These are phyloP conservation scores for Drosophila pseudotalamancana DNA, from an alignment of 2,888 invertebrate genomes.

Conservation along the genomic window DNA sequence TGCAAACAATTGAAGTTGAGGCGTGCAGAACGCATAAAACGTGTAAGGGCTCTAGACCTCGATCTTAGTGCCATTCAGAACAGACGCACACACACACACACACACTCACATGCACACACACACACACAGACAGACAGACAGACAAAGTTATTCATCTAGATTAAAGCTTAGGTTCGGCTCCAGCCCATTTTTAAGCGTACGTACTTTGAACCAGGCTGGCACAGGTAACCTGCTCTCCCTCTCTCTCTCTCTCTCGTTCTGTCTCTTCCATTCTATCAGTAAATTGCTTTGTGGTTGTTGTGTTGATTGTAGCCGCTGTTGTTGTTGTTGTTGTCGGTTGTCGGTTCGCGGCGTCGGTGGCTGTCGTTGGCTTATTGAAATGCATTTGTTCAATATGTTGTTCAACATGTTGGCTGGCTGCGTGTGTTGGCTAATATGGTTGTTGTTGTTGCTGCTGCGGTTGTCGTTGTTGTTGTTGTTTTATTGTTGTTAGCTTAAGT, in stretches of 20 bases:
- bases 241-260: background rate
- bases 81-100: constrained; percentile 6
- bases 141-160: no score
- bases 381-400: constrained; percentile 77
- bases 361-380: constrained; percentile 75
- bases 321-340: constrained; percentile 37
- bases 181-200: constrained; percentile 22
- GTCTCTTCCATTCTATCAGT: constrained; percentile 5
- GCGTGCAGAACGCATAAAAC: constrained; percentile 66
- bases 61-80: constrained; percentile 24
- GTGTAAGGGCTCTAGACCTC: constrained; percentile 31
- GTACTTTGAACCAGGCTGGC: constrained; percentile 34
- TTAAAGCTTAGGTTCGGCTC: constrained; percentile 18
- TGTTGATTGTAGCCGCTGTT: constrained; percentile 50
- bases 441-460: constrained; percentile 22
- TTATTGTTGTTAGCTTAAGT: constrained; percentile 66
- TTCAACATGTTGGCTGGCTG: constrained; percentile 67
- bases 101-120: background rate
- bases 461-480: constrained; percentile 36
- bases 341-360: constrained; percentile 52
- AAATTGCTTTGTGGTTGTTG: constrained; percentile 58
- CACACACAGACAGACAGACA: no score
- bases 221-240: constrained; percentile 16
- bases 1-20: constrained; percentile 77
- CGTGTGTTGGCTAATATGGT: constrained; percentile 52